Percentiles rank a stretch among this genome's conserved stretches.
phyloP scores from a whole-genome alignment of 2,113 vertebrate species.

The Triplophysa rosa region DNA sequence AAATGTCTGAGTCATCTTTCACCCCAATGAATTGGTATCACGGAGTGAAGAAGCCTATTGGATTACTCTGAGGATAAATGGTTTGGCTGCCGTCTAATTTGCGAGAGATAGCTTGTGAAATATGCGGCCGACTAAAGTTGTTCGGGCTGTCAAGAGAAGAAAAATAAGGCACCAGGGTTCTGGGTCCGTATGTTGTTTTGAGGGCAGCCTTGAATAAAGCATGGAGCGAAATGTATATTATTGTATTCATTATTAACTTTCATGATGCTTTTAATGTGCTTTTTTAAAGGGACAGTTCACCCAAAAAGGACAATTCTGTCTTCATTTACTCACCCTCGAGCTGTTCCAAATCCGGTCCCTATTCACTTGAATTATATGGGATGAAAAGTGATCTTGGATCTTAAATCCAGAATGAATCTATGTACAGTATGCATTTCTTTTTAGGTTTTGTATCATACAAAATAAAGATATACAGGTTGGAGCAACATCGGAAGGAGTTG shows the following conservation, averaged over 20 bases:
- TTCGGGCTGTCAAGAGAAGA: slow-evolving; percentile 1
- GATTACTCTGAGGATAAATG: slow-evolving; percentile 49
- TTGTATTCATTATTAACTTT: not conserved
- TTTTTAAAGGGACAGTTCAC: not conserved
- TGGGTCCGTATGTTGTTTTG: slow-evolving; percentile 22
- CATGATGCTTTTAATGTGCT: not conserved
- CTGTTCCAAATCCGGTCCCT: not conserved
- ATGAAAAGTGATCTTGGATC: not conserved
- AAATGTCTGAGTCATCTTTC: slow-evolving; percentile 47
- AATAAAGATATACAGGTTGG: too few relatives aligned
- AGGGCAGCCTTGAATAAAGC: too few relatives aligned
- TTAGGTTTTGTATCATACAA: too few relatives aligned
- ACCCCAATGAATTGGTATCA: slow-evolving; percentile 42
- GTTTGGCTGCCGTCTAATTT: slow-evolving; percentile 45
- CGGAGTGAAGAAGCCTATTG: slow-evolving; percentile 40
- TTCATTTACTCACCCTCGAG: too few relatives aligned
- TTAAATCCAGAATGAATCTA: too few relatives aligned
- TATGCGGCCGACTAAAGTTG: slow-evolving; percentile 17
- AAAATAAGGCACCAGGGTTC: slow-evolving; percentile 23
- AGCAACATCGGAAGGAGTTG: too few relatives aligned
- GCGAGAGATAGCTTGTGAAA: slow-evolving; percentile 46
- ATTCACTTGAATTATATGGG: slow-evolving; percentile 2
- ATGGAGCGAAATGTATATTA: too few relatives aligned
- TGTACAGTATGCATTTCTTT: too few relatives aligned
- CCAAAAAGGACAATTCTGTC: too few relatives aligned